Conservation (phyloP, 2,113 vertebrate species). For the Pagrus major region DNA sequence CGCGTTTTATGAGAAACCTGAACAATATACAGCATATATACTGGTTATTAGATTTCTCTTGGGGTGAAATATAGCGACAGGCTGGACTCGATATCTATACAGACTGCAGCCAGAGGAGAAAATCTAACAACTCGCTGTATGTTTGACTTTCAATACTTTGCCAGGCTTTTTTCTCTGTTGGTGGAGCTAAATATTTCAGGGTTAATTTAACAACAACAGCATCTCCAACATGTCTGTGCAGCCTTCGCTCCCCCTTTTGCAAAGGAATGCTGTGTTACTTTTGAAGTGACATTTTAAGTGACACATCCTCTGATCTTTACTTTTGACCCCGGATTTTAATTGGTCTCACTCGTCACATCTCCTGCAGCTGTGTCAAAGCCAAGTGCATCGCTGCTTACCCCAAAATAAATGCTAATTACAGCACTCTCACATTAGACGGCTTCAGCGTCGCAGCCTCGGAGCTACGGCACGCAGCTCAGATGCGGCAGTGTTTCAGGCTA, state of each 20-base stretch:
- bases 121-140: conserved; percentile 31
- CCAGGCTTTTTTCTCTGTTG: neutral
- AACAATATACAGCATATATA: conserved; percentile 71
- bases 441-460: conserved; percentile 22
- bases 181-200: neutral
- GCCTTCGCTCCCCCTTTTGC: too few species aligned
- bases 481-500: neutral
- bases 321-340: conserved; percentile 55
- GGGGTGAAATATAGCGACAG: conserved; percentile 63
- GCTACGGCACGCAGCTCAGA: conserved; percentile 1
- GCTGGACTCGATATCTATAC: conserved; percentile 39
- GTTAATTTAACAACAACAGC: conserved; percentile 3
- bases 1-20: conserved; percentile 68
- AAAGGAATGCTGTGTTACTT: conserved; percentile 5
- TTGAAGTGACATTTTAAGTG: conserved; percentile 24
- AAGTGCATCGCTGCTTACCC: conserved; percentile 42
- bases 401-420: conserved; percentile 63
- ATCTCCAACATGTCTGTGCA: neutral
- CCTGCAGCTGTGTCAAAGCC: conserved; percentile 42
- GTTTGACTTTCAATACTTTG: conserved; percentile 26
- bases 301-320: conserved; percentile 52
- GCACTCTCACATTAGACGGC: conserved; percentile 9
- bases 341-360: conserved; percentile 43
- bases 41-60: conserved; percentile 71
- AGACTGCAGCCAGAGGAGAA: conserved; percentile 30